Percentiles rank a stretch among this genome's conserved stretches.
Conservation (phyloP, 2,113 vertebrate species). For the Bombycilla garrulus region DNA sequence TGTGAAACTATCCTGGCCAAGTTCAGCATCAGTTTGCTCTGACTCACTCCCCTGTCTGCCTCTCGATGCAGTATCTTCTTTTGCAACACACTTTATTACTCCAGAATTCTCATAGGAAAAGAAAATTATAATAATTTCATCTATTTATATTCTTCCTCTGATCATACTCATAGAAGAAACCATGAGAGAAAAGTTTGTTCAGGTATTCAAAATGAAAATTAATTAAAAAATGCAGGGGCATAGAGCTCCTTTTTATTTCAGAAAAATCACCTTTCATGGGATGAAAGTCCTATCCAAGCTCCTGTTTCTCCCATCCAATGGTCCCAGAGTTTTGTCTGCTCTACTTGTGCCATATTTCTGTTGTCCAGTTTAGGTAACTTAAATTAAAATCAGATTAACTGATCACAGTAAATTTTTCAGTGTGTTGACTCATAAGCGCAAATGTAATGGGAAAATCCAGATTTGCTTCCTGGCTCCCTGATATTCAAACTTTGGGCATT, state of each 20-base stretch:
- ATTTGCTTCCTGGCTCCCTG: background rate
- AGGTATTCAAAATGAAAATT: background rate
- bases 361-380: background rate
- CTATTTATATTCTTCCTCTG: background rate
- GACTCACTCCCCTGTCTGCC: background rate
- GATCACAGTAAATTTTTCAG: background rate
- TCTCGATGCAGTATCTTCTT: background rate
- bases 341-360: background rate
- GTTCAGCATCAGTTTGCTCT: background rate
- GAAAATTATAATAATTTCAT: background rate
- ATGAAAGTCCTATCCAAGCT: background rate
- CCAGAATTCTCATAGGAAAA: background rate
- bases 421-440: accelerated
- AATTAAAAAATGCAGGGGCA: background rate
- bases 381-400: background rate
- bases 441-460: background rate
- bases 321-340: background rate
- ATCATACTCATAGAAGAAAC: background rate
- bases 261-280: background rate
- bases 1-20: background rate
- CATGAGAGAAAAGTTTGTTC: background rate
- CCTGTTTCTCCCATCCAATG: background rate
- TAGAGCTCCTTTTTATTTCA: background rate
- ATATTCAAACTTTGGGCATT: too few species aligned
- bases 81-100: background rate